phyloP scores from a whole-genome alignment of 2,797 vertebrate genomes.

The Rallus crepitans region DNA sequence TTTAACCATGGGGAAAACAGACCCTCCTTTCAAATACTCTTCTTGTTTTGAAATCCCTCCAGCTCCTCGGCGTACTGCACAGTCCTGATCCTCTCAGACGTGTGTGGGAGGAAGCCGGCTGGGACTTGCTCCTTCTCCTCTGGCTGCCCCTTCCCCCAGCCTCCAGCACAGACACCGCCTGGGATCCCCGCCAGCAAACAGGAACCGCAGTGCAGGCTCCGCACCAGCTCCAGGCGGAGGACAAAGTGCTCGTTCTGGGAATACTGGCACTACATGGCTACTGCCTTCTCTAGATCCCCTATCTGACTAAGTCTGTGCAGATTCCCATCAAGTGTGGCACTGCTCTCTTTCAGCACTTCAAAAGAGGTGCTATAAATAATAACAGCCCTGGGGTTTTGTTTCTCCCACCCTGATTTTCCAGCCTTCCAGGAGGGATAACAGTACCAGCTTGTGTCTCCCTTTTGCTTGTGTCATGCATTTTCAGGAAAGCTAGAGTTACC shows the following conservation, averaged over 20 bases:
- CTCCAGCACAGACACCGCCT: neutral
- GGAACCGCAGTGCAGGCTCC: neutral
- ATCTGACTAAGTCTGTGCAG: neutral
- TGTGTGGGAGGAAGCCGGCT: fast-evolving
- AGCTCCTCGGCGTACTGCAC: neutral
- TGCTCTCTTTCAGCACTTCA: neutral
- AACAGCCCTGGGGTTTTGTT: neutral
- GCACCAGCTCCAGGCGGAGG: neutral
- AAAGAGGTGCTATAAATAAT: neutral
- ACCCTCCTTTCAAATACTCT: neutral
- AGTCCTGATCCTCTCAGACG: neutral
- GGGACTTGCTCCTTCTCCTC: neutral
- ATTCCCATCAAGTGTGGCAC: neutral
- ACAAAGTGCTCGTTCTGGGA: slow-evolving; percentile 44
- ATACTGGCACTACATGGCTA: neutral
- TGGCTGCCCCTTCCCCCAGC: neutral
- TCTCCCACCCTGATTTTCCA: neutral
- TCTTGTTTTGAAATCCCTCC: neutral
- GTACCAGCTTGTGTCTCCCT: neutral
- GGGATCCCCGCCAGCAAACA: neutral
- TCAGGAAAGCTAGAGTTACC: neutral
- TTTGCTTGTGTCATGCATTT: neutral
- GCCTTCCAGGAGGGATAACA: neutral
- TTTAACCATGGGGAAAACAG: neutral
- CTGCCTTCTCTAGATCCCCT: neutral